These are phyloP conservation scores for Xyrauchen texanus DNA, from an alignment of 2,113 vertebrate genomes.

Conservation along the genomic window DNA sequence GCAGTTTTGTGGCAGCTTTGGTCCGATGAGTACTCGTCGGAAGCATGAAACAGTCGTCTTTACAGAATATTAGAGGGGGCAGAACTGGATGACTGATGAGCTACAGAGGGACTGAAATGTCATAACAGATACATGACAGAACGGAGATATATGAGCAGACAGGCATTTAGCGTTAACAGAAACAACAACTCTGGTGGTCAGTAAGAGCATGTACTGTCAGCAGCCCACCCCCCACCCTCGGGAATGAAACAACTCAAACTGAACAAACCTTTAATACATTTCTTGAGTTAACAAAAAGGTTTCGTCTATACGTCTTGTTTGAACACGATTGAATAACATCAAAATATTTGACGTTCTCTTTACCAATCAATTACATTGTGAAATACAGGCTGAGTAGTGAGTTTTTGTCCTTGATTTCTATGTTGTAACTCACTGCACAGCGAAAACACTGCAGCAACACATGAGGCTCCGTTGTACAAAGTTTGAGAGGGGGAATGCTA, in stretches of 20 bases:
- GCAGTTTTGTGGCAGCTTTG: neutral
- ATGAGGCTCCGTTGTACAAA: neutral
- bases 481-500: neutral
- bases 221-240: neutral
- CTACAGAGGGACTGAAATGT: constrained; percentile 16
- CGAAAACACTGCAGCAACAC: neutral
- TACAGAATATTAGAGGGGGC: constrained; percentile 9
- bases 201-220: constrained; percentile 7
- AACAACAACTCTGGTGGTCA: constrained; percentile 13
- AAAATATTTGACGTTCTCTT: neutral
- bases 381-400: no score
- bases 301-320: neutral
- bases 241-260: neutral
- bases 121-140: constrained; percentile 26
- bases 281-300: neutral
- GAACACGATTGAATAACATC: neutral
- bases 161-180: constrained; percentile 20
- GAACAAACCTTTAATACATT: neutral
- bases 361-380: neutral
- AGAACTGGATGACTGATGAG: constrained; percentile 6
- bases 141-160: neutral
- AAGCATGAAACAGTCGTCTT: neutral
- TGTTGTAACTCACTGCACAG: neutral
- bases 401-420: neutral
- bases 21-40: neutral